Percentiles rank a stretch among this genome's conserved stretches.
phyloP scores from a whole-genome alignment of 2,888 invertebrate genomes.

The Griposia aprilina region DNA sequence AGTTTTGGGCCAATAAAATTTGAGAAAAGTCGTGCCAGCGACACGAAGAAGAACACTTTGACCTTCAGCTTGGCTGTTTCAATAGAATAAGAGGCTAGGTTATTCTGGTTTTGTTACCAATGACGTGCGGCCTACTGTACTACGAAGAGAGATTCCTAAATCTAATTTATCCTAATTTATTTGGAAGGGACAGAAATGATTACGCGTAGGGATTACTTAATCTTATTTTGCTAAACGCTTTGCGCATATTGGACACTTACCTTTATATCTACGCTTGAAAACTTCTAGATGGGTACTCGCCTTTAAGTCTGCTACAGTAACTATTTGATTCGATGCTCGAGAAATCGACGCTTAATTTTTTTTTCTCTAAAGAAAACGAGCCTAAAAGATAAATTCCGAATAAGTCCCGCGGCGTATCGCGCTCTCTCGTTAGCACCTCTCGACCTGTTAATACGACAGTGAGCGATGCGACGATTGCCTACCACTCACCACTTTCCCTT shows the following conservation, averaged over 20 bases:
- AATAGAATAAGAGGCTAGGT: background rate
- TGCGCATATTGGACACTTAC: background rate
- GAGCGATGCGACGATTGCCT: slow-evolving; percentile 74
- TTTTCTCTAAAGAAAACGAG: background rate
- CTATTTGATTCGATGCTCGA: background rate
- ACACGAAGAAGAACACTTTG: too few species aligned
- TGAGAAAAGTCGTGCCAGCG: too few species aligned
- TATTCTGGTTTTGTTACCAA: background rate
- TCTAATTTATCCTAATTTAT: slow-evolving; percentile 43
- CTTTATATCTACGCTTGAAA: background rate
- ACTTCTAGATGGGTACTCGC: background rate
- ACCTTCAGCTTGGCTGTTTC: background rate
- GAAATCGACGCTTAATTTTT: background rate
- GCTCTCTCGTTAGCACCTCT: slow-evolving; percentile 67
- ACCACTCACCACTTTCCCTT: slow-evolving; percentile 61
- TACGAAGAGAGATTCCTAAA: slow-evolving; percentile 9
- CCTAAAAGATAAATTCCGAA: slow-evolving; percentile 16
- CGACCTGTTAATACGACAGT: slow-evolving; percentile 72
- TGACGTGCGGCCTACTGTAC: background rate
- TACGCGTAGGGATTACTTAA: slow-evolving; percentile 27
- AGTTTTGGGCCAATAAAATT: too few species aligned
- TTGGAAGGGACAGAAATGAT: slow-evolving; percentile 32
- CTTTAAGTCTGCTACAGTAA: background rate
- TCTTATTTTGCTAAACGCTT: slow-evolving; percentile 21
- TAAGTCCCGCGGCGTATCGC: slow-evolving; percentile 34